Evolutionary conservation across 1,140 invertebrate species (phyloP).

Genomic region (Macrocentrus cingulum): DNA sequence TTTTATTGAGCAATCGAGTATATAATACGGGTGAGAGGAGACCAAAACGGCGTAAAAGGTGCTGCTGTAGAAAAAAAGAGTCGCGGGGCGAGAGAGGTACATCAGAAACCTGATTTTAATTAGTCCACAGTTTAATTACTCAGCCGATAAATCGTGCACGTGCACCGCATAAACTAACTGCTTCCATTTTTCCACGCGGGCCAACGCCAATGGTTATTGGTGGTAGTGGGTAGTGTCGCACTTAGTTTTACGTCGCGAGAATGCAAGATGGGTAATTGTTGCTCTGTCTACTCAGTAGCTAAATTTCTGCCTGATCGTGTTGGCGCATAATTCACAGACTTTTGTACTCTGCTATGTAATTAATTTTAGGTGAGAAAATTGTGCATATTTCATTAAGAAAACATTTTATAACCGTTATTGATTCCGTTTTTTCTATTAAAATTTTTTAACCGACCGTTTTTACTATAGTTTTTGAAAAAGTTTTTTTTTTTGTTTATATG

Average conservation of each 20-base stretch:
- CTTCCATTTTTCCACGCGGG: slow-evolving; percentile 54
- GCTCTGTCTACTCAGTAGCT: slow-evolving; percentile 19
- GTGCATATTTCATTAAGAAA: too few relatives aligned
- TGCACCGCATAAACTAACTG: slow-evolving; percentile 60
- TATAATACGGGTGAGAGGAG: not conserved
- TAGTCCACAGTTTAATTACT: slow-evolving; percentile 62
- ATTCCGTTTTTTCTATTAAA: too few relatives aligned
- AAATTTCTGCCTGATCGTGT: slow-evolving; percentile 1
- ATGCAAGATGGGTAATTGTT: slow-evolving; percentile 52
- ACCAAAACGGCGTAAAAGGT: slow-evolving; percentile 21
- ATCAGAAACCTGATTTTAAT: slow-evolving; percentile 62
- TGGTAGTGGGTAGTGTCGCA: slow-evolving; percentile 40
- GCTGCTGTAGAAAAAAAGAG: slow-evolving; percentile 24
- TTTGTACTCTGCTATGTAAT: too few relatives aligned
- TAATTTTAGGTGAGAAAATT: too few relatives aligned
- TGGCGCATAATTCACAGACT: not conserved
- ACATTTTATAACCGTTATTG: too few relatives aligned
- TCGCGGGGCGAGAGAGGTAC: slow-evolving; percentile 41
- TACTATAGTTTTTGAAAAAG: not conserved
- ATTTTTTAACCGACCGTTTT: too few relatives aligned
- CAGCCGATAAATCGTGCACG: slow-evolving; percentile 61
- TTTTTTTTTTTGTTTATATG: not conserved
- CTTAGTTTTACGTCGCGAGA: slow-evolving; percentile 47
- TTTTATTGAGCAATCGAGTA: too few relatives aligned
- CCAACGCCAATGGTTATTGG: slow-evolving; percentile 17